Percentiles rank a stretch among this genome's conserved stretches.
Conservation (phyloP, 2,888 invertebrate genomes). For the Nomada fabriciana region DNA sequence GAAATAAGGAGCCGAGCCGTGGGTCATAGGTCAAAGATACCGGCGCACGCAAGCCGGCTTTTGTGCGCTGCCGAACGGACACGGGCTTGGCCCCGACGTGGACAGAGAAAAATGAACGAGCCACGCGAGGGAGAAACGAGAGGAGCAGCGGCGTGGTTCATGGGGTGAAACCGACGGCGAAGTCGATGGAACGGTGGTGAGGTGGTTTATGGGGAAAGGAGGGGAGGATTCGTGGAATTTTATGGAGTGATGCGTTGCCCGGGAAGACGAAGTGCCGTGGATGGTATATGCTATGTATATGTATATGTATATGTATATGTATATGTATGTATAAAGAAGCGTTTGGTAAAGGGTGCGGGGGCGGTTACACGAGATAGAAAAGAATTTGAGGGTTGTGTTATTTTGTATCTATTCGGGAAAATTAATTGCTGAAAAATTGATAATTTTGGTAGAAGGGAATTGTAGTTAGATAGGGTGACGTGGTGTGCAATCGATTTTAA, state of each 20-base stretch:
- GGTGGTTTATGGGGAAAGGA: constrained; percentile 7
- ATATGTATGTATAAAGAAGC: no score
- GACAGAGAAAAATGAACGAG: constrained; percentile 66
- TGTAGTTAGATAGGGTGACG: no score
- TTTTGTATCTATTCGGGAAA: no score
- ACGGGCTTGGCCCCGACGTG: constrained; percentile 41
- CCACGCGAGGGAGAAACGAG: constrained; percentile 39
- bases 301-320: no score
- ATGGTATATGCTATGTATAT: no score
- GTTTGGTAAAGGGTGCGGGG: no score
- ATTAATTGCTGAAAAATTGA: no score
- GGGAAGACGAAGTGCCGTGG: not conserved
- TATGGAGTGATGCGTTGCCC: not conserved
- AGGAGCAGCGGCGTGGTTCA: not conserved
- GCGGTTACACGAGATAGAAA: no score
- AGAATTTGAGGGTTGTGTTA: no score
- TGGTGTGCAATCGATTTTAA: no score
- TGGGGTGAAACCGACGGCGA: constrained; percentile 10
- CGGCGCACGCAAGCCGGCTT: constrained; percentile 80
- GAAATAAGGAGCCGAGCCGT: constrained; percentile 74
- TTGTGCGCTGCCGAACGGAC: constrained; percentile 71
- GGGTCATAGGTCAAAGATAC: constrained; percentile 78
- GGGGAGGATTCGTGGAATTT: constrained; percentile 6
- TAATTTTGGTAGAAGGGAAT: no score
- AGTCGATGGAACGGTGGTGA: constrained; percentile 16